Base-by-base conservation (phyloP, 2,113 vertebrate species). In the Platichthys stellatus region DNA sequence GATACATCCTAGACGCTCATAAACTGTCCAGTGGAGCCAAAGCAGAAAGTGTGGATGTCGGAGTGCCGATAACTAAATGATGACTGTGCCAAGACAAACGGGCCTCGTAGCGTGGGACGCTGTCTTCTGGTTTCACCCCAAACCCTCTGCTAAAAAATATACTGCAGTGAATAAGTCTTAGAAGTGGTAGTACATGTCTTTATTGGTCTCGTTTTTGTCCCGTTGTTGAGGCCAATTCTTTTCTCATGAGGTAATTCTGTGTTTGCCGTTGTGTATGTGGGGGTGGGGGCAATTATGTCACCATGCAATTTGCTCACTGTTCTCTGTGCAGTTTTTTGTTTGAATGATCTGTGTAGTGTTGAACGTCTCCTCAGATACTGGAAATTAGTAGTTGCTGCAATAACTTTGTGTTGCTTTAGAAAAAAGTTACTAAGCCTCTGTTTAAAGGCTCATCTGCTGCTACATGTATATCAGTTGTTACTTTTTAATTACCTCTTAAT, bases 41-140 rank as follows among this genome's bases (percentile, higher is more conserved):
- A 63, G 59, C 74, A 80, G 67, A 86, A 85, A 82, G 81, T 77
- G 74, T 70, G 83, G 88, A 82, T 49, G 73, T 83, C 78, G 63
- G 74, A 76, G 77, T 58, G 58, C 51, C 26, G 73, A 90, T 87
- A 84, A 83, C 56, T 69, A 76, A 85, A 63, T 20, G 23, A 54
- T 13, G 54, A 49, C 23, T 58, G 26, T 81, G 85, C 88, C 87
- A 92, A 92, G 63, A 81, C 78, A 85, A 88, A 81, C 73, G 57
- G 13, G 12, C 2, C 35, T 70, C 71, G 5, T 18, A 63, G 58
- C 20, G 68, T 79, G 84, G 67, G 80, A 78, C 74, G 72, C 53
- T 69, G 74, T 78, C 28, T 81, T 77, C 67, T 58, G 28, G 21
- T 80, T 85, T 78, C 8, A 4, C 69, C 56, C 62, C 24, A 69